These are phyloP conservation scores for Columbina picui DNA, from an alignment of 2,113 vertebrate genomes.

Conservation along the genomic window DNA sequence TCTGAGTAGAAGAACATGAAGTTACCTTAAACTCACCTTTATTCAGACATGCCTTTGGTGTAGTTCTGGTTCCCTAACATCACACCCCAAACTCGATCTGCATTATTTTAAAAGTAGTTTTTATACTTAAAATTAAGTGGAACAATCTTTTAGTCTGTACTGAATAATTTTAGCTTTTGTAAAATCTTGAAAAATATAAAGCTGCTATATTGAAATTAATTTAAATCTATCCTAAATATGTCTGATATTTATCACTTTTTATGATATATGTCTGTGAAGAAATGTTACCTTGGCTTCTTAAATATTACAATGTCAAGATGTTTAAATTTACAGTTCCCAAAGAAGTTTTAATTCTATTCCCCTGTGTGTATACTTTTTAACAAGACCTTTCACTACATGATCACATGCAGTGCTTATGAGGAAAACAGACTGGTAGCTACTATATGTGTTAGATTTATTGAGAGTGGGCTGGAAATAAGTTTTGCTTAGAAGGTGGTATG, in stretches of 20 bases:
- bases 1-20: not conserved
- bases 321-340: not conserved
- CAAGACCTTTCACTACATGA: not conserved
- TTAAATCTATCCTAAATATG: not conserved
- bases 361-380: not conserved
- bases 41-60: not conserved
- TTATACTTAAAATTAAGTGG: not conserved
- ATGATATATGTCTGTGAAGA: not conserved
- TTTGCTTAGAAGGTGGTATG: not conserved
- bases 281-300: not conserved
- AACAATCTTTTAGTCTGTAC: not conserved
- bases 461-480: not conserved
- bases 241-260: not conserved
- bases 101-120: not conserved
- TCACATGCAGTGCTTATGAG: not conserved
- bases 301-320: not conserved
- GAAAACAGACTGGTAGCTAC: not conserved
- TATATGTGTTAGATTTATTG: not conserved
- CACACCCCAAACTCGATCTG: fast-evolving
- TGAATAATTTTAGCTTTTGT: not conserved
- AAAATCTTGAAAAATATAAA: not conserved
- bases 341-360: not conserved
- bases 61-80: not conserved
- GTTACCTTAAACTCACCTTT: not conserved
- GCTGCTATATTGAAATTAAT: not conserved